phyloP scores from a whole-genome alignment of 2,113 vertebrate species.

The Tragulus kanchil region DNA sequence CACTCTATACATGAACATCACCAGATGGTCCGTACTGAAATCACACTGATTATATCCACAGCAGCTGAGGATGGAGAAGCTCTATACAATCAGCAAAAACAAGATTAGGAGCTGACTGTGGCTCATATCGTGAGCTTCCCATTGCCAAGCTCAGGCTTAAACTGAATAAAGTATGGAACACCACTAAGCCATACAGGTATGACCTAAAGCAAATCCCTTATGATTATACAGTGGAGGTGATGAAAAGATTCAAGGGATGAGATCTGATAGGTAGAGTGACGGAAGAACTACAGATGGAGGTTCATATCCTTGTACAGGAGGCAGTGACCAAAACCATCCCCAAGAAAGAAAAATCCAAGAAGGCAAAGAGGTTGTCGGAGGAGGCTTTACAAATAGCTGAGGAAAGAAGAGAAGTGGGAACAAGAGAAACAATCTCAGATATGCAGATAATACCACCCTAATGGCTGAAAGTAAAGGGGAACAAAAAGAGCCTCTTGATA shows the following conservation, averaged over 20 bases:
- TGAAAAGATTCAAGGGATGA: neutral
- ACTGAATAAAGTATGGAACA: neutral
- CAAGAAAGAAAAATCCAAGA: neutral
- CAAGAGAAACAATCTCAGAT: neutral
- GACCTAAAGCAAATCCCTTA: neutral
- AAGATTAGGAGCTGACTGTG: neutral
- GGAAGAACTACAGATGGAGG: neutral
- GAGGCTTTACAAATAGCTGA: neutral
- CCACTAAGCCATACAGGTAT: neutral
- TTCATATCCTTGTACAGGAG: neutral
- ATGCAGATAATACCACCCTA: neutral
- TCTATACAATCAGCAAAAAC: neutral
- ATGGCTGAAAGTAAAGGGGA: neutral
- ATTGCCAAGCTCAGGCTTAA: accelerated
- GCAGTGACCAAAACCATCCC: neutral
- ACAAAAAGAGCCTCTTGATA: neutral
- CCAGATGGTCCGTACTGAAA: neutral
- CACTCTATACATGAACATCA: neutral
- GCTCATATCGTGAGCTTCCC: neutral
- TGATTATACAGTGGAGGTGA: neutral
- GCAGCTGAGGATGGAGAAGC: neutral
- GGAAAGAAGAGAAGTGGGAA: neutral
- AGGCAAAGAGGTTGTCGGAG: neutral
- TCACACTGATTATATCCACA: neutral
- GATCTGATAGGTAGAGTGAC: neutral